Evolutionary conservation across 2,113 vertebrate genomes (phyloP), one percentile per base, ranked within the genome.

Genomic region (Cyanoramphus novaezelandiae): DNA sequence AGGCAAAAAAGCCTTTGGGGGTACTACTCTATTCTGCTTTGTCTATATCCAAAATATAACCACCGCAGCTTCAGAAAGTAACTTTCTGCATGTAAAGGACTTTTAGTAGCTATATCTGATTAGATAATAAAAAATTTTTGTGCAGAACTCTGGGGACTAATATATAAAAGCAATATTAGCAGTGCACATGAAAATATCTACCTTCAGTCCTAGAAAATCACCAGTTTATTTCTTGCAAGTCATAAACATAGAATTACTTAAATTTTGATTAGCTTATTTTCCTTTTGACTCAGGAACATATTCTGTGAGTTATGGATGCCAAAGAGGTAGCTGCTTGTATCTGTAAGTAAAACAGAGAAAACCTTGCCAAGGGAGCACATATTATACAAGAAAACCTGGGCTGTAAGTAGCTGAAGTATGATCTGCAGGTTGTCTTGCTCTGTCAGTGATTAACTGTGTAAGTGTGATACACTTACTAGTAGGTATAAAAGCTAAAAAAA

Each of bases 291-390:
- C 7, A 4, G 20, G 41, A 64, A 19, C 11, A 1, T 35, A 2
- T 46, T 57, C 13, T 60, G 2, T 33, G 55, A 64, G 17, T n/a
- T 90, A 33, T 39, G 76, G 62, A 14, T 77, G 39, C 53, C 77
- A 55, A 71, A 80, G 63, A 55, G 27, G 3, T 35, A 69, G 13
- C 13, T 86, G n/a, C 25, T 78, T 91, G 10, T 63, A 25, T 83
- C 82, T 13, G 1, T 82, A 50, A 67, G 4, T 81, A 64, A 94
- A 87, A 24, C 23, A 86, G 69, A 85, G n/a, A 59, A 77, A 70
- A 53, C 35, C 10, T 35, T n/a, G n/a, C 2, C 1, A 5, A 9
- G 3, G 10, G 13, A 9, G 17, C 62, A 55, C 6, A 7, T 18
- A 13, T 62, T 47, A 33, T 20, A 37, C 18, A 67, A 6, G 50